Conservation (phyloP, 2,113 vertebrate genomes). For the Oncorhynchus kisutch region DNA sequence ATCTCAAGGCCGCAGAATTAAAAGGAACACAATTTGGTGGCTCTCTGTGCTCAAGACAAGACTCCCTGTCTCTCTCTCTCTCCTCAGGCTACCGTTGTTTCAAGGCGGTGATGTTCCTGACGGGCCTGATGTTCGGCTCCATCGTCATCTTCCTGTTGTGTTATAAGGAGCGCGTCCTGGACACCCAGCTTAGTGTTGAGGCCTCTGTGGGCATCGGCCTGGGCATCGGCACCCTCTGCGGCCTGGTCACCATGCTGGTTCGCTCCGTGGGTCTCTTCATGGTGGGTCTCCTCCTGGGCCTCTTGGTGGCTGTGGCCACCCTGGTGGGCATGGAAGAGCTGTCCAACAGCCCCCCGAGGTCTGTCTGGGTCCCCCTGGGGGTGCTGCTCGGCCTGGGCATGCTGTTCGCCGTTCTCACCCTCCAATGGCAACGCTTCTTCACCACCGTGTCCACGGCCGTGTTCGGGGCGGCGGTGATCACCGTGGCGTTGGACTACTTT, state of each 20-base stretch:
- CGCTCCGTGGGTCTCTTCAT: constrained; percentile 97
- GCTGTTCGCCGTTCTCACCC: constrained; percentile 92
- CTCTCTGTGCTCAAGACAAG: no score
- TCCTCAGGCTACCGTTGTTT: constrained; percentile 93
- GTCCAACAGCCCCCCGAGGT: constrained; percentile 86
- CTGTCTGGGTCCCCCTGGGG: constrained; percentile 93
- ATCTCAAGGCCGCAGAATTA: no score
- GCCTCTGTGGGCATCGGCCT: constrained; percentile 93
- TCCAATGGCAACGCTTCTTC: constrained; percentile 96
- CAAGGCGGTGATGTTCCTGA: constrained; percentile 97
- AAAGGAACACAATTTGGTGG: no score
- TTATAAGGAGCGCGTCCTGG: constrained; percentile 96
- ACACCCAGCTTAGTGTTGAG: constrained; percentile 94
- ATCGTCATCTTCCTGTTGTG: constrained; percentile 98
- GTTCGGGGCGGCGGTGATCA: constrained; percentile 91
- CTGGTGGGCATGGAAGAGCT: constrained; percentile 89
- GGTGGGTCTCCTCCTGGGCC: constrained; percentile 92
- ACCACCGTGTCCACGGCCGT: constrained; percentile 91
- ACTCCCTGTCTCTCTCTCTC: not conserved
- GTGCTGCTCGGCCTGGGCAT: constrained; percentile 92
- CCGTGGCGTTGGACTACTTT: constrained; percentile 93
- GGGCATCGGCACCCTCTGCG: constrained; percentile 92
- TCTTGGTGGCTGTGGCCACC: constrained; percentile 85
- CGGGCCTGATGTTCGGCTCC: constrained; percentile 94
- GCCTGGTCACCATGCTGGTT: constrained; percentile 98